Evolutionary conservation across 2,797 vertebrate species (phyloP).

Genomic region (Eutrigla gurnardus): DNA sequence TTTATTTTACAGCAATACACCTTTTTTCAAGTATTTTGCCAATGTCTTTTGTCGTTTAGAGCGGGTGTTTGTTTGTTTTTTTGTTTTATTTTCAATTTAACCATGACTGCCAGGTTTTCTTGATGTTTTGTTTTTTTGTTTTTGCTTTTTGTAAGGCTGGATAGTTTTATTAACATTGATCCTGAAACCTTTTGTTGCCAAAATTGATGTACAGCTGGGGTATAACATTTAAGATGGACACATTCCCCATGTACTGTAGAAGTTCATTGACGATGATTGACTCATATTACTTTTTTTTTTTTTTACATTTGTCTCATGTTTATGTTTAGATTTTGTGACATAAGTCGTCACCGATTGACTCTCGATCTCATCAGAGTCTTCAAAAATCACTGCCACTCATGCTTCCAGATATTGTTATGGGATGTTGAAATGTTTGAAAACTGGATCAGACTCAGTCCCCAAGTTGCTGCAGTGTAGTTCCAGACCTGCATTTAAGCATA

Average conservation of each 20-base stretch:
- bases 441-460: constrained; percentile 55
- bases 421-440: constrained; percentile 60
- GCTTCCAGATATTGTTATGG: constrained; percentile 61
- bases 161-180: constrained; percentile 69
- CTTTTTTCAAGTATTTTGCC: constrained; percentile 73
- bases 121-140: constrained; percentile 59
- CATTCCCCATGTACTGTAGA: constrained; percentile 54
- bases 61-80: constrained; percentile 53
- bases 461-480: constrained; percentile 53
- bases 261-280: constrained; percentile 51
- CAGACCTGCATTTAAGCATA: constrained; percentile 44
- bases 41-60: constrained; percentile 73
- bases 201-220: constrained; percentile 71
- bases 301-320: constrained; percentile 61
- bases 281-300: constrained; percentile 26
- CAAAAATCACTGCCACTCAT: constrained; percentile 68
- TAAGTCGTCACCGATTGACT: constrained; percentile 50
- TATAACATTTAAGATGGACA: constrained; percentile 43
- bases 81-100: constrained; percentile 55
- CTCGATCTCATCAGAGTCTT: constrained; percentile 40
- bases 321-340: constrained; percentile 65
- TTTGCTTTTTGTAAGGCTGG: constrained; percentile 66
- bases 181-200: constrained; percentile 77
- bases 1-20: constrained; percentile 77
- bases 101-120: constrained; percentile 79